Evolutionary conservation across 2,797 vertebrate species (phyloP), one percentile per base, ranked within the genome.

Genomic region (Bucorvus abyssinicus): DNA sequence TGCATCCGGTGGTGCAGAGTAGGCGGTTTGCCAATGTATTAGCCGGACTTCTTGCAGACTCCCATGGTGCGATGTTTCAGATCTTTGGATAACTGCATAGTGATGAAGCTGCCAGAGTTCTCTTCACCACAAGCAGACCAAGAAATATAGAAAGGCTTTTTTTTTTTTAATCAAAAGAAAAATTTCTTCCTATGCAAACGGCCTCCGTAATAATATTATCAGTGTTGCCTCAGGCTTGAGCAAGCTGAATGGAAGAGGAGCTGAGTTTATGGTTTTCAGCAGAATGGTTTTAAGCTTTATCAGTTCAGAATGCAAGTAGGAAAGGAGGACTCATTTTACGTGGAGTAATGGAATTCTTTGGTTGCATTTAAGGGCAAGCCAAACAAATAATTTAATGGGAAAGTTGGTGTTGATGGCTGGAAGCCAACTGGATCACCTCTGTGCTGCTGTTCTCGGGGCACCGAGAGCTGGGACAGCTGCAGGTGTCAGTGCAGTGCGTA

Each of bases 101-200:
- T 52, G 75, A 52, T 32, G 65, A 24, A 76, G 22, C 69, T 76
- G 67, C 65, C 44, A 14, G 44, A 27, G 63, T 26, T 60, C 67
- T 70, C 70, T 65, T 60, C 15, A 44, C 26, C 65, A 71, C 68
- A 68, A 52, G 49, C 45, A 87, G 84, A 82, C 68, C 65, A 77
- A 75, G 63, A 57, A 59, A 44, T 50, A 12, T 2, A 68, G 60
- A 80, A 73, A 84, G 29, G 55, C 24, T 30, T 71, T 89, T 84
- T 92, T 93, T 60, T 81, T 80, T 90, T 87, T 20, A 94, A 90
- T 90, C 84, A 91, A 93, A 95, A 82, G 81, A 90, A 93, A 91
- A 87, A 89, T 38, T 90, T 95, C 90, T 96, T 82, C 83, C 70
- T 92, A 84, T 97, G 95, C 95, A 96, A 95, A 96, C 96, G 59